phyloP scores from a whole-genome alignment of 2,888 invertebrate species.

The Steinernema carpocapsae region DNA sequence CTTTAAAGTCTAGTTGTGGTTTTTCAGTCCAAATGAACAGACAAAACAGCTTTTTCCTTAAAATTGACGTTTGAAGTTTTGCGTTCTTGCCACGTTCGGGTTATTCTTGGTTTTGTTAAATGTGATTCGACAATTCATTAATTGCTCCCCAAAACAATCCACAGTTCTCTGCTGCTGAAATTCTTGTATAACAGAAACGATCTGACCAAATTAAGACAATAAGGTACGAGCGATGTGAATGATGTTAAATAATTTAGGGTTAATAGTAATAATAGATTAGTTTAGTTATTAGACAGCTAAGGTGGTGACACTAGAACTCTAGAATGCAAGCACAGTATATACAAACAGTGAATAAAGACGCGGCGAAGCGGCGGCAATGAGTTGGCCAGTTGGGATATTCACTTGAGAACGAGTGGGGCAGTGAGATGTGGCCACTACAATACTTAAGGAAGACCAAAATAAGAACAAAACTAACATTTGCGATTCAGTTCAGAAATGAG shows the following conservation, averaged over 20 bases:
- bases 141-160: no score
- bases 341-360: conserved; percentile 7
- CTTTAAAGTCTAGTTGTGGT: no score
- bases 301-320: conserved; percentile 26
- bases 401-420: conserved; percentile 20
- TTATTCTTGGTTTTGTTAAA: no score
- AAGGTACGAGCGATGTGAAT: neutral
- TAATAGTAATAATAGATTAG: neutral
- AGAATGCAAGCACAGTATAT: conserved; percentile 21
- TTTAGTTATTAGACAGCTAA: conserved; percentile 24
- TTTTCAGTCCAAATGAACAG: no score
- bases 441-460: no score
- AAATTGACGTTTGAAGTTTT: no score
- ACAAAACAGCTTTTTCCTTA: no score
- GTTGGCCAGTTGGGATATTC: neutral
- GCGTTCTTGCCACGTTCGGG: no score
- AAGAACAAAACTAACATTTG: no score
- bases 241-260: conserved; percentile 19
- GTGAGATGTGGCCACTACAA: conserved; percentile 7
- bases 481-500: no score
- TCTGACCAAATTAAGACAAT: neutral
- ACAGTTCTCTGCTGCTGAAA: no score
- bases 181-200: conserved; percentile 26
- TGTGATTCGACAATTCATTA: no score
- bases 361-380: neutral